A percentile compares a stretch with the other conserved stretches of the same genome.
phyloP scores from a whole-genome alignment of 2,888 invertebrate species.

The Macrostomum cliftonense region DNA sequence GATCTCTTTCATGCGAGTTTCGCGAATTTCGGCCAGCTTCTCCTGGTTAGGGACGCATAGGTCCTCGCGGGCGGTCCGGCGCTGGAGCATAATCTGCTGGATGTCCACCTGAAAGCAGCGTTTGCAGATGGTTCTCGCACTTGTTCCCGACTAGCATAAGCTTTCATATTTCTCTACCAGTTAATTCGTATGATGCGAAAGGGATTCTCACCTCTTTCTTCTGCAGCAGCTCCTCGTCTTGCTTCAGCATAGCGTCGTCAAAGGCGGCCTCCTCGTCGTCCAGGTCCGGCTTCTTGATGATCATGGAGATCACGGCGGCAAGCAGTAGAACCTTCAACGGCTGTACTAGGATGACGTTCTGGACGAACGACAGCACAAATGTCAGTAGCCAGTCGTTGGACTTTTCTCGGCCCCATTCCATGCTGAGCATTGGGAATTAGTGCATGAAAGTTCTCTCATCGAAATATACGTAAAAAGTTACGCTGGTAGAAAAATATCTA shows the following conservation, averaged over 20 bases:
- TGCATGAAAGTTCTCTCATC: too few species aligned
- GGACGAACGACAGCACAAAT: conserved; percentile 35
- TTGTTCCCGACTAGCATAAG: too few species aligned
- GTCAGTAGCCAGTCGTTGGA: conserved; percentile 34
- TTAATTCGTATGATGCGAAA: too few species aligned
- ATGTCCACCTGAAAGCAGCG: neutral
- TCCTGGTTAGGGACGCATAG: conserved; percentile 26
- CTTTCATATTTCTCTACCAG: too few species aligned
- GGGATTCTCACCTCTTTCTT: neutral
- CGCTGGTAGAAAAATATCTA: too few species aligned
- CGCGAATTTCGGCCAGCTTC: conserved; percentile 21
- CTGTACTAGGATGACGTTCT: conserved; percentile 33
- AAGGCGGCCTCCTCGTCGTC: conserved; percentile 26
- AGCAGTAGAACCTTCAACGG: conserved; percentile 33
- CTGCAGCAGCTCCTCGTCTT: conserved; percentile 18
- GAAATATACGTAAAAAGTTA: too few species aligned
- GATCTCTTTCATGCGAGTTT: conserved; percentile 26
- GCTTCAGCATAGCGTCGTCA: conserved; percentile 22
- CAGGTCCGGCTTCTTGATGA: conserved; percentile 31
- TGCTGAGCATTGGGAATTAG: too few species aligned
- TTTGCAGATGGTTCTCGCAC: too few species aligned
- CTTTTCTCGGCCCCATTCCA: conserved; percentile 35
- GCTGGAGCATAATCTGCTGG: conserved; percentile 19
- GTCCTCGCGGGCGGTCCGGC: conserved; percentile 21
- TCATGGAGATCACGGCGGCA: conserved; percentile 32